These are phyloP conservation scores for Zosterops hypoxanthus DNA, from an alignment of 2,113 vertebrate genomes.

Conservation along the genomic window DNA sequence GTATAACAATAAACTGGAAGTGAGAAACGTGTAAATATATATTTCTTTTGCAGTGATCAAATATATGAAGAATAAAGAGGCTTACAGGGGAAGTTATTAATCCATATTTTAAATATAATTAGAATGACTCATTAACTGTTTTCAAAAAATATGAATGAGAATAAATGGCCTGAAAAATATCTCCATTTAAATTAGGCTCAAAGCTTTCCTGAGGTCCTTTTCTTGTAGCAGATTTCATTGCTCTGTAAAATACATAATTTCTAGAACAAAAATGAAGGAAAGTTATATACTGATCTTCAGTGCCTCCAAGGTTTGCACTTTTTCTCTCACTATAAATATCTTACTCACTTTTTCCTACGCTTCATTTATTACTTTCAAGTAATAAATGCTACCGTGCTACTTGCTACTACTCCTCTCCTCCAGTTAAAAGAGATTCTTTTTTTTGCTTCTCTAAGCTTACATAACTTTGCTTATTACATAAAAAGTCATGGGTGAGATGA, in stretches of 20 bases:
- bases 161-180: background rate
- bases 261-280: background rate
- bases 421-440: background rate
- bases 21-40: background rate
- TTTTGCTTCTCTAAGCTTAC: background rate
- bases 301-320: background rate
- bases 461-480: background rate
- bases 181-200: background rate
- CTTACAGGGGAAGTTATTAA: background rate
- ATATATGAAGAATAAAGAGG: background rate
- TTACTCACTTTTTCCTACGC: background rate
- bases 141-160: background rate
- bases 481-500: background rate
- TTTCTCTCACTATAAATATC: background rate
- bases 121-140: background rate
- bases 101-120: background rate
- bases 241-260: background rate
- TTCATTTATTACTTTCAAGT: background rate
- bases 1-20: background rate
- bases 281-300: background rate
- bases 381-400: background rate
- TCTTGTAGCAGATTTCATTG: background rate
- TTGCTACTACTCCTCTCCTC: background rate
- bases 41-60: background rate
- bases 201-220: background rate